Base-by-base conservation (phyloP, 1,140 invertebrate genomes). In the Goniozus legneri region DNA sequence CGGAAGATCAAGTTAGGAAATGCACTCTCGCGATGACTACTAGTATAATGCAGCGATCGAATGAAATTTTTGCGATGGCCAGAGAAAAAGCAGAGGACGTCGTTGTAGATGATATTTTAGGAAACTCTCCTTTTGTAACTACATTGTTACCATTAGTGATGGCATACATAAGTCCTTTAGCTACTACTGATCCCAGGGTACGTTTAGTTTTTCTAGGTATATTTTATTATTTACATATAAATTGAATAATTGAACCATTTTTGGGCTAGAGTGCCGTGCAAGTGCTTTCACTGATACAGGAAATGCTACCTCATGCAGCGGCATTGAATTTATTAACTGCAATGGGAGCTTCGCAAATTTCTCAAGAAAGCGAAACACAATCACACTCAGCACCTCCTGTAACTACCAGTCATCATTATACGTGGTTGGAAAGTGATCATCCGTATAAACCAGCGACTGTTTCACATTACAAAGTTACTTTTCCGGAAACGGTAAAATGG, bases 381-480 rank as follows among this genome's bases (percentile, higher is more conserved):
- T 44, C 60, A 15, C 66, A 71, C 27, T 55, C 60, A 47, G 22
- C 66, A 41, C 56, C 67, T n/a, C 62, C 69, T 8, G 32, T 73
- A 33, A 86, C 88, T 8, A 91, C 89, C 1, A 88, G 87, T 51
- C 82, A 87, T 59, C 89, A 94, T 75, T 95, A 95, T 66, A 88
- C 92, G 8, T 85, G 92, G 79, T 83, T 97, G 7, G 94, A 98
- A 77, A 96, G 93, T 71, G 92, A 95, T 24, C 96, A 98, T 80
- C 96, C 95, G 0, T 98, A 98, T 73, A 92, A 93, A 75, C 86
- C 89, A 30, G 88, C 92, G 3, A 85, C 85, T 37, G 88, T 96
- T 10, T 86, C 84, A 27, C 90, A 90, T 76, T 95, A 93, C 58
- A 88, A 91, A 72, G 92, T 97, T 2, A 79, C 84, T 33, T 98